A percentile compares a stretch with the other conserved stretches of the same genome.
Conservation (phyloP, 2,888 invertebrate genomes). For the Phyllotreta cruciferae region DNA sequence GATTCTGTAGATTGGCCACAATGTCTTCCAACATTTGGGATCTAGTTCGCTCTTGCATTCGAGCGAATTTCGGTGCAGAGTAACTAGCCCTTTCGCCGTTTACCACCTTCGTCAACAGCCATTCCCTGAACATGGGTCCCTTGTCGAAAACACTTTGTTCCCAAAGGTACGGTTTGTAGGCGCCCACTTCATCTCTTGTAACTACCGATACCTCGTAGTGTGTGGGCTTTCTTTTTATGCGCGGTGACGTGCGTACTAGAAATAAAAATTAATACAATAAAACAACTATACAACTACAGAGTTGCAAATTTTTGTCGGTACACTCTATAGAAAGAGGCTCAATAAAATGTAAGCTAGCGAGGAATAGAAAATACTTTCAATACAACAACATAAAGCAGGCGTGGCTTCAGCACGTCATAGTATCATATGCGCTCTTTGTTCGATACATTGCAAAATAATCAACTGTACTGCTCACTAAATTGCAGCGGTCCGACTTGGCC, state of each 20-base stretch:
- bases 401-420: too few species aligned
- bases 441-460: too few species aligned
- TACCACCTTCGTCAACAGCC: slow-evolving; percentile 92
- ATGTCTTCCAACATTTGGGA: slow-evolving; percentile 95
- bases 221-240: slow-evolving; percentile 85
- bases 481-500: too few species aligned
- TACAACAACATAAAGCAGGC: too few species aligned
- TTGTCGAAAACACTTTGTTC: slow-evolving; percentile 94
- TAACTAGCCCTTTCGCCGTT: slow-evolving; percentile 94
- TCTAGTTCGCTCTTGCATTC: slow-evolving; percentile 92
- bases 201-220: slow-evolving; percentile 92
- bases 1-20: slow-evolving; percentile 91
- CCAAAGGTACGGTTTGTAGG: slow-evolving; percentile 95
- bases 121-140: slow-evolving; percentile 94
- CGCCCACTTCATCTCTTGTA: slow-evolving; percentile 92
- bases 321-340: too few species aligned
- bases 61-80: slow-evolving; percentile 92
- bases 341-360: too few species aligned
- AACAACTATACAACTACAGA: slow-evolving; percentile 17
- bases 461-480: too few species aligned
- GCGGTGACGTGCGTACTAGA: slow-evolving; percentile 84
- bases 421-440: too few species aligned
- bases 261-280: slow-evolving; percentile 7
- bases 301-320: too few species aligned
- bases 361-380: too few species aligned